Percentiles rank a stretch among this genome's conserved stretches.
These are phyloP conservation scores for Istiophorus platypterus DNA, from an alignment of 2,113 vertebrate species.

Conservation along the genomic window DNA sequence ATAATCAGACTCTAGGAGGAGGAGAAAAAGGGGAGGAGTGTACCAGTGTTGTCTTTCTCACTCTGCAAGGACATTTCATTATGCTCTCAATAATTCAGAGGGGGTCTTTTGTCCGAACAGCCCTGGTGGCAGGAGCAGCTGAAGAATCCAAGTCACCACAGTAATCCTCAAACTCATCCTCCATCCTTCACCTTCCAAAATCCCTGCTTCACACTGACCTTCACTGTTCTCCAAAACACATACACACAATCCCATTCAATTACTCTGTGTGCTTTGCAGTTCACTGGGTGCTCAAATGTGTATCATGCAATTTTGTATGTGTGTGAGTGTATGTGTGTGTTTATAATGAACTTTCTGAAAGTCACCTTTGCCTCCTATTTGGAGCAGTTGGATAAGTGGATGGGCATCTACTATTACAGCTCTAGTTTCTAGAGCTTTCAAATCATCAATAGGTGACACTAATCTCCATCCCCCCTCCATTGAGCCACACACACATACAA, in stretches of 20 bases:
- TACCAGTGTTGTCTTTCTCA: slow-evolving; percentile 70
- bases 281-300: slow-evolving; percentile 31
- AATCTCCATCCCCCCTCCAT: not conserved
- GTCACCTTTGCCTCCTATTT: slow-evolving; percentile 76
- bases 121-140: slow-evolving; percentile 14
- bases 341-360: slow-evolving; percentile 73
- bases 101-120: slow-evolving; percentile 63
- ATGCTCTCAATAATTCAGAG: slow-evolving; percentile 80
- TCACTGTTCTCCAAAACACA: slow-evolving; percentile 51
- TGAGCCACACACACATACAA: not conserved
- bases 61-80: slow-evolving; percentile 82
- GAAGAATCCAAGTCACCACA: slow-evolving; percentile 42
- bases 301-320: not conserved
- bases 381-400: slow-evolving; percentile 52
- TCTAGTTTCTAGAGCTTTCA: slow-evolving; percentile 75
- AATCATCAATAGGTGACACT: slow-evolving; percentile 58
- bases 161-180: slow-evolving; percentile 50
- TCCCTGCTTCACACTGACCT: slow-evolving; percentile 60
- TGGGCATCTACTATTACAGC: slow-evolving; percentile 66
- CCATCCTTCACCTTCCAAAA: slow-evolving; percentile 47
- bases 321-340: slow-evolving; percentile 11
- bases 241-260: slow-evolving; percentile 3
- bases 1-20: slow-evolving; percentile 55
- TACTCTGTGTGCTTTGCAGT: slow-evolving; percentile 6
- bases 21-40: not conserved